Evolutionary conservation across 2,113 vertebrate species (phyloP).

Genomic region (Calidris pugnax): DNA sequence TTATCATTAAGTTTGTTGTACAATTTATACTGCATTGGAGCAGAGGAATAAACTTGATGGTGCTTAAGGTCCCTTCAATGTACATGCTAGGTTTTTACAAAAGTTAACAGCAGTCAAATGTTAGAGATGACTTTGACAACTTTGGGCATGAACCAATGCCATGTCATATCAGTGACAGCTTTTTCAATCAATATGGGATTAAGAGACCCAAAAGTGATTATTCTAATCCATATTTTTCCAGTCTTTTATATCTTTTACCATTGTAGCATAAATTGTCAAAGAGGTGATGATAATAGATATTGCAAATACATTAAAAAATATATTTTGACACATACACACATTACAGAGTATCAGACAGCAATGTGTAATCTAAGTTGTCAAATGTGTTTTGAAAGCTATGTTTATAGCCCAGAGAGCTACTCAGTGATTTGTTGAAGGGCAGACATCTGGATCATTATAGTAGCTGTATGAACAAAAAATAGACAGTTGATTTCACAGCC

Average conservation of each 20-base stretch:
- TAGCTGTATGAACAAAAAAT: constrained; percentile 25
- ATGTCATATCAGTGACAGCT: neutral
- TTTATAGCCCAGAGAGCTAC: neutral
- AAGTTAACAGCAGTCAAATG: neutral
- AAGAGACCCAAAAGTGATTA: neutral
- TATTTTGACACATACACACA: neutral
- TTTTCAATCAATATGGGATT: neutral
- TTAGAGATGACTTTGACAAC: neutral
- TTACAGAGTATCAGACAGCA: neutral
- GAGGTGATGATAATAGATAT: neutral
- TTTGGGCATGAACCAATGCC: neutral
- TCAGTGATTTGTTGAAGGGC: constrained; percentile 20
- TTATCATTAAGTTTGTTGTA: neutral
- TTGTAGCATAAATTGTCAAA: neutral
- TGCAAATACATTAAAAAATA: neutral
- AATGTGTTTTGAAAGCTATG: constrained; percentile 10
- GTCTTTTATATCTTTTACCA: neutral
- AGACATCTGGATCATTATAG: constrained; percentile 55
- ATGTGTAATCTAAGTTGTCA: constrained; percentile 8
- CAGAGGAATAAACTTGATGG: neutral
- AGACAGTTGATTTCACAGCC: constrained; percentile 44
- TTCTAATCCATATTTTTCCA: neutral
- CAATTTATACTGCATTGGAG: neutral
- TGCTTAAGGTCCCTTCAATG: neutral
- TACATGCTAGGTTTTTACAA: neutral